Evolutionary conservation across 1,140 invertebrate species (phyloP).

Genomic region (Drosophila nikananu): DNA sequence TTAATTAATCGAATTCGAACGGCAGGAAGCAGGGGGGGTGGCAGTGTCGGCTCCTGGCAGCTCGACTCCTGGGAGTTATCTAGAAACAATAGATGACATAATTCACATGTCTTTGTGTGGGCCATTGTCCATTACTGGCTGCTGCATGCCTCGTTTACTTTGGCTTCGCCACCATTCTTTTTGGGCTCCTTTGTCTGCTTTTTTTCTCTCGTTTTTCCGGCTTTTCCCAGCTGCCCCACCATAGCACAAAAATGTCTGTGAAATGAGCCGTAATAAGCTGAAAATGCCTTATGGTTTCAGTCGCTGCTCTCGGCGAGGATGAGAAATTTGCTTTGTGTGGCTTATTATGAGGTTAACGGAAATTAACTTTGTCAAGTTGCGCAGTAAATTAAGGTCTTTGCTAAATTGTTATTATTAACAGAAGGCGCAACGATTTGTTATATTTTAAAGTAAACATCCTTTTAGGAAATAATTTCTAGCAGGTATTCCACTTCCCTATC

Average conservation of each 20-base stretch:
- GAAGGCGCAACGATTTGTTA: neutral
- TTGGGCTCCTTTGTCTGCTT: conserved; percentile 21
- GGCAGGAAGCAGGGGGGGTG: conserved; percentile 1
- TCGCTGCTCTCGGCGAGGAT: conserved; percentile 16
- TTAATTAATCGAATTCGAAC: conserved; percentile 68
- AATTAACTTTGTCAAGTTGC: conserved; percentile 33
- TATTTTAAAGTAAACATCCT: neutral
- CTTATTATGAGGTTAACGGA: conserved; percentile 36
- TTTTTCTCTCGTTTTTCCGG: conserved; percentile 26
- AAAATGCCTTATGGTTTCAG: conserved; percentile 52
- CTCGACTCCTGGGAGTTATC: conserved; percentile 41
- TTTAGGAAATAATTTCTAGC: too few relatives aligned
- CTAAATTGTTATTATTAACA: neutral
- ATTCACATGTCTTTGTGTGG: conserved; percentile 45
- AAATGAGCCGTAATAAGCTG: conserved; percentile 74
- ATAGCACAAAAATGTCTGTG: conserved; percentile 46
- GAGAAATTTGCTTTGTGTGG: conserved; percentile 44
- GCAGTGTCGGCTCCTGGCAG: conserved; percentile 17
- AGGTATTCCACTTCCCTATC: neutral
- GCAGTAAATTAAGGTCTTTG: conserved; percentile 32
- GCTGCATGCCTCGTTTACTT: conserved; percentile 63
- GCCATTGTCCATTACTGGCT: conserved; percentile 42
- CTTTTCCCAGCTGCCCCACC: conserved; percentile 2
- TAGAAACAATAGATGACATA: conserved; percentile 51
- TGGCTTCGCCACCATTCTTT: conserved; percentile 55